Evolutionary conservation across 2,113 vertebrate genomes (phyloP), one percentile per base, ranked within the genome.

Genomic region (Lutjanus erythropterus): DNA sequence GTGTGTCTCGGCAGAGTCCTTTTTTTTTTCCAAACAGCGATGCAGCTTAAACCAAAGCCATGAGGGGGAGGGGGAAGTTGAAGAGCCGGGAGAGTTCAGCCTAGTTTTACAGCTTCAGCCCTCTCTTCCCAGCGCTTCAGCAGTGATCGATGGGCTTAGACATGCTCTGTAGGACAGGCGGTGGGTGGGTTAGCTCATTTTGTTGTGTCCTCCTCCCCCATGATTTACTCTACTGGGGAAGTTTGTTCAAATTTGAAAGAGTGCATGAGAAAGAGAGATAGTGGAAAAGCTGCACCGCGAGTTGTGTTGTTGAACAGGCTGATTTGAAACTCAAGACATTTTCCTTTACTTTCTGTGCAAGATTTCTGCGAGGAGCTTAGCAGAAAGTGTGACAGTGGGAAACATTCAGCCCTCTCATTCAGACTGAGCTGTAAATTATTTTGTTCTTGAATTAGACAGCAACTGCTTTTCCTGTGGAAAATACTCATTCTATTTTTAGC

Each of bases 121-220:
- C 55, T 74, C 73, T 68, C 86, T 88, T 84, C 80, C 81, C 86
- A 80, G 80, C 11, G 56, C 75, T 77, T 15, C 69, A 80, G 16
- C 85, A 78, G 44, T 92, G 89, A 92, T 92, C 77, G 88, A 92
- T 93, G 88, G 77, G 78, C 84, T 93, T 78, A 78, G 86, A 85
- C 91, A 80, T 90, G 90, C 89, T 90, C 88, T 88, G 80, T 35
- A 76, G 86, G 86, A 83, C 86, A 78, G 83, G 78, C 74, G 39
- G 60, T 86, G 83, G 84, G 81, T 85, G 85, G 58, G 71, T 83
- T 64, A 21, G 70, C 56, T 86, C 56, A 31, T 85, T 88, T 83
- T 58, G 77, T 65, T 87, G 68, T 88, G 75, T 86, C 75, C 70
- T 78, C 75, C 71, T 83, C 88, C 74, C 66, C 59, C 59, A 49